These are phyloP conservation scores for Rhamnusium bicolor DNA, from an alignment of 2,888 invertebrate genomes.

Conservation along the genomic window DNA sequence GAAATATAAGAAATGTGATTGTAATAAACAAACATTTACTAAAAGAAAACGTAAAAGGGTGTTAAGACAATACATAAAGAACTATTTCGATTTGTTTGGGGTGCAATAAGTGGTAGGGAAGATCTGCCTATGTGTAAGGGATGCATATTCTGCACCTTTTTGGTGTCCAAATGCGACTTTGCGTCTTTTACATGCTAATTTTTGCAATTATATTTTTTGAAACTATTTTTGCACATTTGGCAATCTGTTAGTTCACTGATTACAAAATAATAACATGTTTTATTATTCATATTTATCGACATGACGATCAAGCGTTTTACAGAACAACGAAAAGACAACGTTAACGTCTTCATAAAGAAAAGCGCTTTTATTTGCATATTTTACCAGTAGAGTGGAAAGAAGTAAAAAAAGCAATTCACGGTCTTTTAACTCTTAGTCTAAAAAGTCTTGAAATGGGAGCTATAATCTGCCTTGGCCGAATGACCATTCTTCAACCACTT, in stretches of 20 bases:
- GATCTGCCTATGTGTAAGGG: too few species aligned
- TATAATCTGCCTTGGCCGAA: constrained; percentile 49
- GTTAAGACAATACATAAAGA: too few species aligned
- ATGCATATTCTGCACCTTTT: too few species aligned
- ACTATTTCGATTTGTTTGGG: too few species aligned
- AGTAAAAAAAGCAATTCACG: constrained; percentile 41
- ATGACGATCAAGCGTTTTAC: background rate
- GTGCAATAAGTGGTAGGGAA: too few species aligned
- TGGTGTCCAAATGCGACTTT: too few species aligned
- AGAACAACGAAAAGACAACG: background rate
- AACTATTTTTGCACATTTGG: too few species aligned
- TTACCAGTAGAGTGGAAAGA: constrained; percentile 20
- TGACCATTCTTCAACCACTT: constrained; percentile 57
- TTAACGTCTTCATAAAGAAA: constrained; percentile 29
- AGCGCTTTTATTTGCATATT: constrained; percentile 46
- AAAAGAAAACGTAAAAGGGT: too few species aligned
- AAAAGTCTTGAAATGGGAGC: constrained; percentile 42
- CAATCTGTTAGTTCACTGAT: background rate
- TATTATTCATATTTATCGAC: background rate
- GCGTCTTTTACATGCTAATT: too few species aligned
- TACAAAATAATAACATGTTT: background rate
- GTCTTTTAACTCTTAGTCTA: constrained; percentile 41
- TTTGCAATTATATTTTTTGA: too few species aligned
- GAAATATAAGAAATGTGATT: too few species aligned
- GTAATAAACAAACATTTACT: too few species aligned